phyloP scores from a whole-genome alignment of 2,797 vertebrate genomes.

The Leptatherina wallacei region DNA sequence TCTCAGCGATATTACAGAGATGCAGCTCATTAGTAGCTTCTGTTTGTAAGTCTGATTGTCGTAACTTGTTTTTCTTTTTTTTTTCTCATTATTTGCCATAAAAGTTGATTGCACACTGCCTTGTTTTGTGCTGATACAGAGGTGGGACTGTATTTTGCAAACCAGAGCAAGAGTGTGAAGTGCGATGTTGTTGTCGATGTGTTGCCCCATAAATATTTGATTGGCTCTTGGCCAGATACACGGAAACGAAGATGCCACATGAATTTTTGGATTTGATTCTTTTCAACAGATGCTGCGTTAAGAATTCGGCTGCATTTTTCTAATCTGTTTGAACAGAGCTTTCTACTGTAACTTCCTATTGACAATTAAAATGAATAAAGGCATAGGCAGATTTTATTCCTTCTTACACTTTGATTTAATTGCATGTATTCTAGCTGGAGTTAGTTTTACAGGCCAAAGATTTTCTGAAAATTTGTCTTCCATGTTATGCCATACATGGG shows the following conservation, averaged over 20 bases:
- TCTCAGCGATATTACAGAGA: neutral
- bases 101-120: neutral
- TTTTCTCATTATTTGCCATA: neutral
- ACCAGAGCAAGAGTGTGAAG: constrained; percentile 15
- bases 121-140: neutral
- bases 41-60: no score
- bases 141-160: neutral
- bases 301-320: neutral
- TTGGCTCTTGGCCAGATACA: neutral
- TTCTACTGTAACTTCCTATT: neutral
- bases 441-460: neutral
- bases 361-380: neutral
- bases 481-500: no score
- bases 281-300: neutral
- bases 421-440: neutral
- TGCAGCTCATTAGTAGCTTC: no score
- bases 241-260: neutral
- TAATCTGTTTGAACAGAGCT: neutral
- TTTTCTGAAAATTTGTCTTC: neutral
- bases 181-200: constrained; percentile 6
- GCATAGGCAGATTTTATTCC: neutral
- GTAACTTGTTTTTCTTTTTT: neutral
- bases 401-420: no score
- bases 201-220: constrained; percentile 31
- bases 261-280: neutral